Percentiles rank a stretch among this genome's conserved stretches.
Conservation (phyloP, 2,888 invertebrate genomes). For the Herminia tarsipennalis region DNA sequence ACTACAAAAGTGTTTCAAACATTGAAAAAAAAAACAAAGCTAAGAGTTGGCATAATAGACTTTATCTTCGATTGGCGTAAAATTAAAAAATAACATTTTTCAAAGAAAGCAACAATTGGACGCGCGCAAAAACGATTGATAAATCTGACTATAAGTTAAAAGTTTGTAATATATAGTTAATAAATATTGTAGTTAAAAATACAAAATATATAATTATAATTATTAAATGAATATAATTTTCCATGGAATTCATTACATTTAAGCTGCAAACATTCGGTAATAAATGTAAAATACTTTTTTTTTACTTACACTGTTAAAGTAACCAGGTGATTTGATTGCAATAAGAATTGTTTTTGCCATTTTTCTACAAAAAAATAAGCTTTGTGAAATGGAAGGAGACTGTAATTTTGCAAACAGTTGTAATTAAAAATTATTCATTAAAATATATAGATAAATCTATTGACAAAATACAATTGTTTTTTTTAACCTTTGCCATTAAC, state of each 20-base stretch:
- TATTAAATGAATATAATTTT: constrained; percentile 84
- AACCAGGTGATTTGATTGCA: constrained; percentile 67
- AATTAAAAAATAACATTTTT: constrained; percentile 18
- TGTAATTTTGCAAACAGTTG: constrained; percentile 78
- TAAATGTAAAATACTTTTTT: constrained; percentile 19
- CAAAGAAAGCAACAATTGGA: constrained; percentile 63
- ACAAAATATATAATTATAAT: constrained; percentile 78
- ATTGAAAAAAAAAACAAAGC: constrained; percentile 5
- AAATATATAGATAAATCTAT: constrained; percentile 86
- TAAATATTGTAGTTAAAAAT: constrained; percentile 84
- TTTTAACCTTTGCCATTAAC: constrained; percentile 39
- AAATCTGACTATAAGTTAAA: constrained; percentile 78
- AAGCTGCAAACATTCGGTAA: constrained; percentile 61
- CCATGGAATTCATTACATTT: constrained; percentile 82
- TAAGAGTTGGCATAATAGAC: constrained; percentile 13
- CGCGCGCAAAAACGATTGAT: constrained; percentile 76
- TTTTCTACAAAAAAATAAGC: constrained; percentile 69
- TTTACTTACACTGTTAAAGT: constrained; percentile 28
- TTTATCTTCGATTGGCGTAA: constrained; percentile 33
- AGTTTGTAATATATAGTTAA: constrained; percentile 85
- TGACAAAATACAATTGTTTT: constrained; percentile 74
- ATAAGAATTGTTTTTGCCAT: constrained; percentile 71
- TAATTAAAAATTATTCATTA: constrained; percentile 84
- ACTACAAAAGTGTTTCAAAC: neutral
- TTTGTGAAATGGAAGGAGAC: constrained; percentile 68